These are phyloP conservation scores for Ptilonorhynchus violaceus DNA, from an alignment of 2,113 vertebrate genomes.

Conservation along the genomic window DNA sequence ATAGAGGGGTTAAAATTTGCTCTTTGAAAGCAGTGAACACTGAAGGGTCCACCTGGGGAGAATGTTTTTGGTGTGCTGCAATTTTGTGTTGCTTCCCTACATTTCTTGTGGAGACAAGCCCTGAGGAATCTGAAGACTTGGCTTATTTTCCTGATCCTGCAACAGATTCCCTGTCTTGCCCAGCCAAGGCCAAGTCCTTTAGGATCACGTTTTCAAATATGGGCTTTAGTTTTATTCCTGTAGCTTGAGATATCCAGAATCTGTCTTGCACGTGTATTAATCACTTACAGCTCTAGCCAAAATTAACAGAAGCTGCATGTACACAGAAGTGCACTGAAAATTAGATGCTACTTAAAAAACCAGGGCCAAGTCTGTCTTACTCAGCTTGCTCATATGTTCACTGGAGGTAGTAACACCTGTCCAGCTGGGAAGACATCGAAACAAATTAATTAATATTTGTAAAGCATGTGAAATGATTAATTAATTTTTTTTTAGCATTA, in stretches of 20 bases:
- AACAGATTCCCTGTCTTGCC: conserved; percentile 17
- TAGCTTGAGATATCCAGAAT: not conserved
- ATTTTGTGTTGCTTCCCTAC: not conserved
- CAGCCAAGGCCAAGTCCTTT: conserved; percentile 3
- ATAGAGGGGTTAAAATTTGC: not conserved
- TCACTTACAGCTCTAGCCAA: not conserved
- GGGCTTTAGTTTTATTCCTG: conserved; percentile 3
- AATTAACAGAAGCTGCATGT: conserved; percentile 16
- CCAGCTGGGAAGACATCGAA: not conserved
- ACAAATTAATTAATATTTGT: not conserved
- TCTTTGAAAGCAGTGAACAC: not conserved
- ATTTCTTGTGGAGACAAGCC: conserved; percentile 50
- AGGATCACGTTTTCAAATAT: not conserved
- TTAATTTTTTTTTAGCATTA: not conserved
- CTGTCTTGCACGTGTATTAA: not conserved
- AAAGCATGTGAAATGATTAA: not conserved
- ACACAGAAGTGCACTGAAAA: not conserved
- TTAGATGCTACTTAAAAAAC: not conserved
- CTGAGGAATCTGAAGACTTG: conserved; percentile 37
- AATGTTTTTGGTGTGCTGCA: not conserved
- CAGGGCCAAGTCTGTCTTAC: conserved; percentile 21
- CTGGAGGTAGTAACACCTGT: conserved; percentile 28
- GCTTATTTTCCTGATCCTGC: conserved; percentile 39
- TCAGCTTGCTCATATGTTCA: conserved; percentile 1
- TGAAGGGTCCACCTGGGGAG: not conserved